Evolutionary conservation across 2,797 vertebrate species (phyloP).

Genomic region (Morus bassanus): DNA sequence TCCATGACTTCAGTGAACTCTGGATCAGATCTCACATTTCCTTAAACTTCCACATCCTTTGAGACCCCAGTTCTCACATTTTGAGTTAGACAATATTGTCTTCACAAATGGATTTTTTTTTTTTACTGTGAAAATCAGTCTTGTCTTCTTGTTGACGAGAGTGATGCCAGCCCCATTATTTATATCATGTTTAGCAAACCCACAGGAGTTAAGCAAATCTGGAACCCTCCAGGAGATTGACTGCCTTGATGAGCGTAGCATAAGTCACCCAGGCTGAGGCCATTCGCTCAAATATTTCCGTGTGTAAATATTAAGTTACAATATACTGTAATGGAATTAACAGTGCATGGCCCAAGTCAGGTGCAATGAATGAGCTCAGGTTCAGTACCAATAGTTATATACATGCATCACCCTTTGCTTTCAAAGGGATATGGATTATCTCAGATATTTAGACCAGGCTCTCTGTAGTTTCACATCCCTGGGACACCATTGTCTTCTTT

Average conservation of each 20-base stretch:
- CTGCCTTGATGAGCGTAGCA: slow-evolving; percentile 58
- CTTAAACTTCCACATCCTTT: slow-evolving; percentile 33
- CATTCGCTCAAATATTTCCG: slow-evolving; percentile 46
- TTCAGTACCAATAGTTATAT: neutral
- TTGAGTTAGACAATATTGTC: slow-evolving; percentile 22
- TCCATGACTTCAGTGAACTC: slow-evolving; percentile 32
- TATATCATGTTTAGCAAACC: slow-evolving; percentile 38
- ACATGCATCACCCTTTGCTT: neutral
- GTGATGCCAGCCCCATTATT: slow-evolving; percentile 35
- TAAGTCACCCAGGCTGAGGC: slow-evolving; percentile 47
- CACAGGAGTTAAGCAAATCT: slow-evolving; percentile 43
- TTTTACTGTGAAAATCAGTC: slow-evolving; percentile 18
- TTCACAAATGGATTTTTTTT: neutral
- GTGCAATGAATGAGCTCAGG: neutral
- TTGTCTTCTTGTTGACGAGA: slow-evolving; percentile 30
- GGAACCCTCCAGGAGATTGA: slow-evolving; percentile 46
- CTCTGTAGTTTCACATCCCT: neutral
- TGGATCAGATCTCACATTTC: slow-evolving; percentile 41
- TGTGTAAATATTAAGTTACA: slow-evolving; percentile 65
- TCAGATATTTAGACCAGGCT: neutral
- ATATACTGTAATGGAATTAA: slow-evolving; percentile 56
- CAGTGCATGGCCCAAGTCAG: slow-evolving; percentile 43
- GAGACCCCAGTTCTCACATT: slow-evolving; percentile 42
- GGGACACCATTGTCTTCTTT: neutral
- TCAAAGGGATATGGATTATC: neutral